A percentile compares a stretch with the other conserved stretches of the same genome.
phyloP scores from a whole-genome alignment of 2,888 invertebrate genomes.

The Lasioglossum oenotherae region DNA sequence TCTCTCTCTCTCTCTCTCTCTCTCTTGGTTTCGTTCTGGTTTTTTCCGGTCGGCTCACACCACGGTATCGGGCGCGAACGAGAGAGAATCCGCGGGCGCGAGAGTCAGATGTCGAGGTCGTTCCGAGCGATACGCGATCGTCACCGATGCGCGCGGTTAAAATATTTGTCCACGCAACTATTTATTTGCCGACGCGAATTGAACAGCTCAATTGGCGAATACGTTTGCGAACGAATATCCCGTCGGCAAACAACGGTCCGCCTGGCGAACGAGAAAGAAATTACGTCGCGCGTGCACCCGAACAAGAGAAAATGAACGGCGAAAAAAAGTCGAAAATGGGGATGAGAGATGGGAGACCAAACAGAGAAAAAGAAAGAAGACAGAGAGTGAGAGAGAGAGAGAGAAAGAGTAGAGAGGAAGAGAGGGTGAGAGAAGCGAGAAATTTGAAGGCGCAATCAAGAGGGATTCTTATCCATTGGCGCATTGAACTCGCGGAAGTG shows the following conservation, averaged over 20 bases:
- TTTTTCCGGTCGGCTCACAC: neutral
- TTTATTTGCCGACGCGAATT: slow-evolving; percentile 48
- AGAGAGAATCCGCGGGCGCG: neutral
- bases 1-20: neutral
- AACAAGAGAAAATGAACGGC: neutral
- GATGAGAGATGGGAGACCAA: neutral
- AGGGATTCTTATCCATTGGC: slow-evolving; percentile 47
- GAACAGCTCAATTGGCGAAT: slow-evolving; percentile 39
- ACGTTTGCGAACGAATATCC: slow-evolving; percentile 29
- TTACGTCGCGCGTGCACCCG: slow-evolving; percentile 10
- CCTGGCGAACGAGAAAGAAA: slow-evolving; percentile 16
- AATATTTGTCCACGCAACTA: slow-evolving; percentile 46
- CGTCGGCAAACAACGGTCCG: slow-evolving; percentile 31
- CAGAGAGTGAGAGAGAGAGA: neutral
- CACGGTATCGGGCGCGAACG: neutral
- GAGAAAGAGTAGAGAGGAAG: neutral
- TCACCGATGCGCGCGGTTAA: slow-evolving; percentile 32
- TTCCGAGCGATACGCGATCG: slow-evolving; percentile 37
- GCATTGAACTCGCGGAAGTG: slow-evolving; percentile 59
- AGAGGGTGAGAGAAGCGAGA: slow-evolving; percentile 7
- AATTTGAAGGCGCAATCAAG: slow-evolving; percentile 33
- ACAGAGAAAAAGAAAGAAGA: neutral
- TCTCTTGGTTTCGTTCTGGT: neutral
- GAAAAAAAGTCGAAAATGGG: neutral
- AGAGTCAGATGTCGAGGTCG: slow-evolving; percentile 37